A percentile compares a stretch with the other conserved stretches of the same genome.
Conservation (phyloP, 2,888 invertebrate genomes). For the Caenorhabditis sp. region DNA sequence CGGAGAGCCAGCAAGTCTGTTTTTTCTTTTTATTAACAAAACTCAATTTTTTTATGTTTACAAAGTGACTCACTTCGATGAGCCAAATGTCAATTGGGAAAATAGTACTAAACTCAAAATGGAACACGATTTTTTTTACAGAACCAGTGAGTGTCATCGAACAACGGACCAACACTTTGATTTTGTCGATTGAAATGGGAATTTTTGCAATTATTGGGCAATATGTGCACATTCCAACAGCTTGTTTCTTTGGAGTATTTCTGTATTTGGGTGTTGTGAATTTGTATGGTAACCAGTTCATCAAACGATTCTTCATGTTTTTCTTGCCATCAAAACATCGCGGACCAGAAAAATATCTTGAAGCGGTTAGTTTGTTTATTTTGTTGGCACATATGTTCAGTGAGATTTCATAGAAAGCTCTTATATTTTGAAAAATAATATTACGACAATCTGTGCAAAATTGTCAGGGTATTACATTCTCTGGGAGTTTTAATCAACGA, state of each 20-base stretch:
- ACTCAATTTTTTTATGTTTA: no score
- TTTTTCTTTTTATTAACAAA: neutral
- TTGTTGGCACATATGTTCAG: no score
- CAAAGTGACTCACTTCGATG: no score
- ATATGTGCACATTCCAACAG: slow-evolving; percentile 71
- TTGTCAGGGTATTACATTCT: no score
- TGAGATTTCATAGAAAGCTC: no score
- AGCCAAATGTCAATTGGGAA: no score
- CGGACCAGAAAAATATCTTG: slow-evolving; percentile 10
- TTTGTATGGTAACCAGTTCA: slow-evolving; percentile 90
- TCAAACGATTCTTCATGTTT: slow-evolving; percentile 85
- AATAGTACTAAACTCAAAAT: neutral
- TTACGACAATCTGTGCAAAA: no score
- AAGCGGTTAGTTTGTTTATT: slow-evolving; percentile 13
- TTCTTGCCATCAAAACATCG: slow-evolving; percentile 91
- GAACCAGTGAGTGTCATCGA: slow-evolving; percentile 73
- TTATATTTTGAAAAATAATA: no score
- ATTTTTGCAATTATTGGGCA: slow-evolving; percentile 82
- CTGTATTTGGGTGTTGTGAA: slow-evolving; percentile 90
- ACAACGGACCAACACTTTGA: slow-evolving; percentile 84
- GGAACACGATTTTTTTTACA: slow-evolving; percentile 22
- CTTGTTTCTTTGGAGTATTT: slow-evolving; percentile 91
- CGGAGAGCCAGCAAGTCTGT: slow-evolving; percentile 34
- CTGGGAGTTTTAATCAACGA: no score
- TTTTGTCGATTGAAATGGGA: slow-evolving; percentile 81